Base-by-base conservation (phyloP, 1,140 invertebrate genomes). In the Centruroides vittatus region DNA sequence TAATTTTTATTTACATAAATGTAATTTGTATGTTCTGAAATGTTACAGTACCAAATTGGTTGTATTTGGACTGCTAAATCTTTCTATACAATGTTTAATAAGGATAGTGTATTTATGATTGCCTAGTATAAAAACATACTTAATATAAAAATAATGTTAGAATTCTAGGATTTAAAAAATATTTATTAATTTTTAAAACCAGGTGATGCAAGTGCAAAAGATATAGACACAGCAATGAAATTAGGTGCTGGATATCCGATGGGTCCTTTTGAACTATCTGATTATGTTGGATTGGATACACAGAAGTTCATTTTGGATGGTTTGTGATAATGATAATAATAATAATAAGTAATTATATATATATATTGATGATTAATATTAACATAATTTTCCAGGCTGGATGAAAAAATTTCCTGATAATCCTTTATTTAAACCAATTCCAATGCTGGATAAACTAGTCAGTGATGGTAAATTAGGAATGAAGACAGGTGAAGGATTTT, bases 141-240 rank as follows among this genome's bases (percentile, higher is more conserved):
- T n/a, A n/a, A n/a, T n/a, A n/a, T n/a, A n/a, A n/a, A n/a, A n/a
- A n/a, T n/a, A n/a, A n/a, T n/a, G n/a, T n/a, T n/a, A n/a, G n/a
- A n/a, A n/a, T n/a, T n/a, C n/a, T n/a, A n/a, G n/a, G n/a, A n/a
- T n/a, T n/a, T n/a, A n/a, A n/a, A n/a, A n/a, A n/a, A n/a, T n/a
- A n/a, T n/a, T n/a, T n/a, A n/a, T n/a, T n/a, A n/a, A n/a, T n/a
- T n/a, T n/a, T n/a, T n/a, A n/a, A n/a, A n/a, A 58, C 35, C 53
- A 65, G 61, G 69, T 58, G 78, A 79, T 65, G 86, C 86, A 1
- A 73, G 77, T 7, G 78, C 81, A 13, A 74, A 78, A 66, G 88
- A 90, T 72, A 85, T 90, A 60, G 88, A 91, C 69, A 84, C 78
- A n/a, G 87, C 86, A 3, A 89, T 91, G 88, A 90, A 90, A 74